Evolutionary conservation across 2,888 invertebrate genomes (phyloP), one percentile per base, ranked within the genome.

Genomic region (Caenorhabditis doughertyi): DNA sequence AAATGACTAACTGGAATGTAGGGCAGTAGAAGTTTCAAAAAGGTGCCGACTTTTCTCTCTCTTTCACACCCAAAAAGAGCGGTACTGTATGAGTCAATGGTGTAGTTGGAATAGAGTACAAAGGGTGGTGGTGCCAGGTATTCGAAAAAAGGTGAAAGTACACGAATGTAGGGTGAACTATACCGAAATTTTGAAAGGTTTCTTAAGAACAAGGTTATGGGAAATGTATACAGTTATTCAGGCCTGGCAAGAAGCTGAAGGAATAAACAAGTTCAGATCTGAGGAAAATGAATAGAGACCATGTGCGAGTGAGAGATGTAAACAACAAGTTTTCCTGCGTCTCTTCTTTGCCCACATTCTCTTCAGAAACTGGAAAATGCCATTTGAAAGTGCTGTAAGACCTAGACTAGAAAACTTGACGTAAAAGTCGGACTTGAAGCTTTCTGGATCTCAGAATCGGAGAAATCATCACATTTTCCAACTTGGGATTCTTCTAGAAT

Each of bases 71-170:
- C 4, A 39, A 13, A 3, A 2, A 2, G 39, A 2, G 29, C 53
- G 70, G 44, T 32, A 73, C 64, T 73, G 73, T 74, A 35, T 74
- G 73, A 74, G 65, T 74, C 73, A 74, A 27, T 7, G 23, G 21
- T 18, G 42, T 9, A 8, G 44, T n/a, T 16, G 49, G 13, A 44
- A 21, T 32, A n/a, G 8, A 32, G 16, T 18, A n/a, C n/a, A 47
- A 23, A 53, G 25, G n/a, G 13, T 53, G 23, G 23, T 53, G 25
- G 23, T 53, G 51, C 23, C 13, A 27, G 58, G 56, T 55, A 23
- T 8, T 16, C 7, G 32, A 35, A 35, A n/a, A 27, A 16, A n/a
- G 42, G 62, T 27, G 55, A 27, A 32, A 32, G 60, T 60, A 16
- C 16, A 58, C 13, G 3, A 5, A 25, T 5, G 7, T 8, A 16